Evolutionary conservation across 2,797 vertebrate species (phyloP), one percentile per base, ranked within the genome.

Genomic region (Harpagifer antarcticus): DNA sequence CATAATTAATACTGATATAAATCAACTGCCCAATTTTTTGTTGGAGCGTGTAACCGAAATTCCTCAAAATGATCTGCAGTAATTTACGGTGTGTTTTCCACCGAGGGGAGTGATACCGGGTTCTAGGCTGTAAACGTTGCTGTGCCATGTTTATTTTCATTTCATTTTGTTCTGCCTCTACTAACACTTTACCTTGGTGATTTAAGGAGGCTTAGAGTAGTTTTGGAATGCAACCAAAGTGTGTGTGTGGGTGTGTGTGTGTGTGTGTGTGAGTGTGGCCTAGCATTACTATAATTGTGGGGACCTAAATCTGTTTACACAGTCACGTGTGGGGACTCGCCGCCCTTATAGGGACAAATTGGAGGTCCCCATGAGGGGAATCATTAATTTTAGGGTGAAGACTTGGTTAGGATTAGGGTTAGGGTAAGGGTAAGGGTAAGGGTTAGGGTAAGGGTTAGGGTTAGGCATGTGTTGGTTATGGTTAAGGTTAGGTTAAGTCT

Each of bases 101-200:
- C 91, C 84, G 52, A 88, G 81, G 90, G 92, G 91, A 93, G 89
- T 70, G 86, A 91, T 92, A 91, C 89, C 49, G 83, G 68, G 88
- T 90, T 92, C 91, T 91, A 86, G 88, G 87, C 90, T 84, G 88
- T 92, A 93, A 91, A 91, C 84, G 87, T 88, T 86, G 78, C 89
- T 89, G 85, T 87, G 86, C 90, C 86, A 88, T 93, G 90, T 92
- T 93, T 93, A 91, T 93, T 92, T 92, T 92, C 89, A 89, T 91
- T 91, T 92, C 84, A 88, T 89, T 93, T 90, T 81, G 83, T 90
- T 90, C 89, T 89, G 89, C 84, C 86, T 90, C 83, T 87, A 89
- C 84, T 85, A 91, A 90, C 88, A 91, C 89, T 91, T 93, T 90
- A 87, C 89, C 85, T 86, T 79, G 44, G 86, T 93, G 90, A 91